phyloP scores from a whole-genome alignment of 2,888 invertebrate genomes.

The Linyphia triangularis region DNA sequence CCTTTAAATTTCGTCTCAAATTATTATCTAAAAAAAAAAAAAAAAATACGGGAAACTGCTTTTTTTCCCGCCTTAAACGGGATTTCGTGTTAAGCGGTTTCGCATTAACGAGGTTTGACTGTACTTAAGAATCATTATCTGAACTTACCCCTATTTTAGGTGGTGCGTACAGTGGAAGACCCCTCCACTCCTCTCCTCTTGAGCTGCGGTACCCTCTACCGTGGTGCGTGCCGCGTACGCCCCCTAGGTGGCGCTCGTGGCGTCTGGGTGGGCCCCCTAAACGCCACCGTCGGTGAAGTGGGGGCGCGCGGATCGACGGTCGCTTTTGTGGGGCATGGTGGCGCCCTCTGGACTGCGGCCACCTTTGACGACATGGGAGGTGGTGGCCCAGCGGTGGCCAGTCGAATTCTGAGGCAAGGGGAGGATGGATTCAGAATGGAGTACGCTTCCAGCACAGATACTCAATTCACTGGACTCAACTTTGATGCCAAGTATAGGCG shows the following conservation, averaged over 20 bases:
- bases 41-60: no score
- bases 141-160: no score
- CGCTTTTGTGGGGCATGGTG: constrained; percentile 47
- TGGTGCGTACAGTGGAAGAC: not conserved
- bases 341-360: constrained; percentile 57
- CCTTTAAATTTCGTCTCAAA: no score
- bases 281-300: constrained; percentile 44
- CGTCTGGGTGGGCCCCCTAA: constrained; percentile 45
- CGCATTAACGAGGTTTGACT: no score
- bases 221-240: constrained; percentile 71
- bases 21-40: no score
- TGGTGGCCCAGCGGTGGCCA: constrained; percentile 69
- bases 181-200: constrained; percentile 17
- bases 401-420: constrained; percentile 15
- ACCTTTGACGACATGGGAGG: constrained; percentile 73
- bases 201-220: constrained; percentile 73
- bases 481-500: constrained; percentile 49
- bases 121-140: no score
- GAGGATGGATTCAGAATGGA: constrained; percentile 10
- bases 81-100: no score
- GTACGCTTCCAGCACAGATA: constrained; percentile 33
- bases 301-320: constrained; percentile 57
- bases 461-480: constrained; percentile 51
- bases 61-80: no score
- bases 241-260: constrained; percentile 1